Percentiles rank a stretch among this genome's conserved stretches.
phyloP scores from a whole-genome alignment of 2,888 invertebrate genomes.

The Aquatica leii region DNA sequence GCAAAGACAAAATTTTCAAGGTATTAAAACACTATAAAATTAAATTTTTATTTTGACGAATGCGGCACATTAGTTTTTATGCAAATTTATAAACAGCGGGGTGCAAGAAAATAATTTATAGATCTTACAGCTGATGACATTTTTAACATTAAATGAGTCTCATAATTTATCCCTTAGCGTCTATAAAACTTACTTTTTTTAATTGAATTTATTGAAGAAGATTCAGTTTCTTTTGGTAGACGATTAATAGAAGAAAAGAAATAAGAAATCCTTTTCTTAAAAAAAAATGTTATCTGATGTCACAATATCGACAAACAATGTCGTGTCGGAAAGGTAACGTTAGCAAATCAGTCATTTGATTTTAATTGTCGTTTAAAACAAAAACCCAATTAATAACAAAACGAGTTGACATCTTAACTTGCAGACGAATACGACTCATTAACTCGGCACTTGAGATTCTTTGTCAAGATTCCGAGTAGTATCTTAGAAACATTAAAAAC shows the following conservation, averaged over 20 bases:
- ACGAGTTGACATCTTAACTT: slow-evolving; percentile 31
- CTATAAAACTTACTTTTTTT: slow-evolving; percentile 7
- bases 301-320: slow-evolving; percentile 28
- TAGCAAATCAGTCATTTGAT: slow-evolving; percentile 42
- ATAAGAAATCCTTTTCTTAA: background rate
- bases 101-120: slow-evolving; percentile 3
- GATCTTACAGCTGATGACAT: background rate
- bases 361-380: slow-evolving; percentile 26
- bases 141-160: background rate
- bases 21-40: slow-evolving; percentile 7
- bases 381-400: slow-evolving; percentile 31
- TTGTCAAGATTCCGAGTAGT: background rate
- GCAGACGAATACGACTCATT: slow-evolving; percentile 17
- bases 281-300: background rate
- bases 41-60: background rate
- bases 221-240: background rate
- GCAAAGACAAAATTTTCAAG: slow-evolving; percentile 5
- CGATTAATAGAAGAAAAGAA: no score
- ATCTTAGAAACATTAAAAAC: slow-evolving; percentile 21
- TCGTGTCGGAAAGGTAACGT: slow-evolving; percentile 38
- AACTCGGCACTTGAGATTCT: slow-evolving; percentile 21
- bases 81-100: slow-evolving; percentile 7
- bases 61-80: slow-evolving; percentile 8
- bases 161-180: background rate
- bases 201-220: slow-evolving; percentile 7